These are phyloP conservation scores for Globia sparganii DNA, from an alignment of 2,888 invertebrate genomes.

Conservation along the genomic window DNA sequence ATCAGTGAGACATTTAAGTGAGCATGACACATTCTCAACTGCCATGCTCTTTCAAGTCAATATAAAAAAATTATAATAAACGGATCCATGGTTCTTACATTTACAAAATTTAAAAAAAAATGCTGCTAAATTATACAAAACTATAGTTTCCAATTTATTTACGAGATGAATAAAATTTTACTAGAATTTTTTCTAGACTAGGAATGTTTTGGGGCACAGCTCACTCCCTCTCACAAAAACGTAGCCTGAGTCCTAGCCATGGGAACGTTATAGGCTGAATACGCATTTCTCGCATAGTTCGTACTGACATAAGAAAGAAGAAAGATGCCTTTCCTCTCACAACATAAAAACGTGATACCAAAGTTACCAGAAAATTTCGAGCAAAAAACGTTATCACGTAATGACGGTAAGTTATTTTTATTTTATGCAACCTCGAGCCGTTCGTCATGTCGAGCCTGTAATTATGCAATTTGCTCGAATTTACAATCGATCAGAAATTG, in stretches of 20 bases:
- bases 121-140: too few species aligned
- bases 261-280: neutral
- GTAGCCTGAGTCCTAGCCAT: neutral
- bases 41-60: too few species aligned
- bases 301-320: neutral
- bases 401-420: conserved; percentile 54
- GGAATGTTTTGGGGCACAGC: too few species aligned
- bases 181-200: too few species aligned
- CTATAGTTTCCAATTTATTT: too few species aligned
- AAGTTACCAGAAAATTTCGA: conserved; percentile 25
- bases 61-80: too few species aligned
- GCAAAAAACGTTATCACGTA: conserved; percentile 54
- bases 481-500: conserved; percentile 72
- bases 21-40: too few species aligned
- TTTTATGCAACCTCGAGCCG: conserved; percentile 60
- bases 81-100: too few species aligned
- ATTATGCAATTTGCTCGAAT: conserved; percentile 78
- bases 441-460: conserved; percentile 64
- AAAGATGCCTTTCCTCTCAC: neutral
- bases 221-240: neutral
- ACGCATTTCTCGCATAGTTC: neutral
- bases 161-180: too few species aligned
- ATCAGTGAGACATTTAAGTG: too few species aligned
- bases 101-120: too few species aligned
- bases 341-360: conserved; percentile 9